Evolutionary conservation across 2,113 vertebrate species (phyloP).

Genomic region (Corynorhinus townsendii): DNA sequence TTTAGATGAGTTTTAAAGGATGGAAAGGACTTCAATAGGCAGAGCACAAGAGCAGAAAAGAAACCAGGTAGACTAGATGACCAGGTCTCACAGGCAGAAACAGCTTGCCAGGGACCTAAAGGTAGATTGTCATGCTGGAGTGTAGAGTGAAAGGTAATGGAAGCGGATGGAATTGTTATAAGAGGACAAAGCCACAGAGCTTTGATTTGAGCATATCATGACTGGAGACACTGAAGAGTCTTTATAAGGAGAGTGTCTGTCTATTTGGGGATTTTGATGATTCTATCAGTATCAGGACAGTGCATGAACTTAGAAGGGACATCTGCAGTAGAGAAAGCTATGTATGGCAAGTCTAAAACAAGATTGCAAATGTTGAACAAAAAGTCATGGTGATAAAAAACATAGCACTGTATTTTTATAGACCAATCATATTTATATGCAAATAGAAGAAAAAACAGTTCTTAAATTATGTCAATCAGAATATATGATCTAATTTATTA

Average conservation of each 20-base stretch:
- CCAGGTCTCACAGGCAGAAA: neutral
- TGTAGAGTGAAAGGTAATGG: neutral
- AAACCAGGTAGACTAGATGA: neutral
- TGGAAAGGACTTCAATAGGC: neutral
- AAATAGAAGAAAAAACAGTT: slow-evolving; percentile 14
- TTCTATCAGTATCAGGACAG: neutral
- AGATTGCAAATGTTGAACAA: neutral
- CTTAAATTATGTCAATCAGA: neutral
- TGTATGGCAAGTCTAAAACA: neutral
- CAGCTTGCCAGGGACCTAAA: neutral
- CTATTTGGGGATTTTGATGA: neutral
- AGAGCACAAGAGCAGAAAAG: neutral
- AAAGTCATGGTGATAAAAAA: neutral
- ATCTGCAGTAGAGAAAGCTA: neutral
- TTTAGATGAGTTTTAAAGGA: neutral
- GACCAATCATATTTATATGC: neutral
- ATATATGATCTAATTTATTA: neutral
- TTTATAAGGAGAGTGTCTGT: neutral
- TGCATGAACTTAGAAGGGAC: neutral
- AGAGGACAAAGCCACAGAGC: neutral
- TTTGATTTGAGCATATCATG: neutral
- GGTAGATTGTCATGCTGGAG: neutral
- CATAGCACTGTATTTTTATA: neutral
- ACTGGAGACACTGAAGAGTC: neutral
- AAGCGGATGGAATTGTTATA: neutral